phyloP scores from a whole-genome alignment of 2,797 vertebrate genomes.

The Poecilia picta region DNA sequence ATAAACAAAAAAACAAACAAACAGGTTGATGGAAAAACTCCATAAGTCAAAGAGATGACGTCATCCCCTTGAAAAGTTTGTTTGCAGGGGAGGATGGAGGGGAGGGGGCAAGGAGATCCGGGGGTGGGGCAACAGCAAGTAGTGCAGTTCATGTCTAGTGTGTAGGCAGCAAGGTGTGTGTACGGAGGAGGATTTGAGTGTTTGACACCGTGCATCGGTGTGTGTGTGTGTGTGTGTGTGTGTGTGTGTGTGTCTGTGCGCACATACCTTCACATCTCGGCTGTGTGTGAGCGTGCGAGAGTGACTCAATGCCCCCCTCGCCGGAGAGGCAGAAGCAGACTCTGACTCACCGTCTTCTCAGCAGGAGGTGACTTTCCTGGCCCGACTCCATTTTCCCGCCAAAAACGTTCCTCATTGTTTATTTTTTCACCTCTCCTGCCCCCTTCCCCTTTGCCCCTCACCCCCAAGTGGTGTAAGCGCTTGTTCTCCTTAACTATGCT shows the following conservation, averaged over 20 bases:
- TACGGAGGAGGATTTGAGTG: neutral
- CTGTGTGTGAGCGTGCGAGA: conserved; percentile 34
- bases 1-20: neutral
- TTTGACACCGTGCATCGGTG: conserved; percentile 14
- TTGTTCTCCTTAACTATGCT: conserved; percentile 13
- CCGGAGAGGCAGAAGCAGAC: conserved; percentile 39
- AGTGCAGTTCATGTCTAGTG: conserved; percentile 35
- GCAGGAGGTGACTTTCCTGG: conserved; percentile 52
- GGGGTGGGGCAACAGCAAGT: conserved; percentile 1
- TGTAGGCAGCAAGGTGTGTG: conserved; percentile 16
- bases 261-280: neutral
- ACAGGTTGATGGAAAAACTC: neutral
- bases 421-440: conserved; percentile 20
- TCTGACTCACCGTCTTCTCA: conserved; percentile 70
- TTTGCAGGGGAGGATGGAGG: conserved; percentile 3
- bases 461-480: conserved; percentile 14
- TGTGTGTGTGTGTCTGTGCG: conserved; percentile 29
- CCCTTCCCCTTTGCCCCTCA: too few relatives aligned
- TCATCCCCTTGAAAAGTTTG: conserved; percentile 43
- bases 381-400: conserved; percentile 72
- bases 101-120: neutral
- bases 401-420: conserved; percentile 57
- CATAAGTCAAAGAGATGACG: conserved; percentile 51
- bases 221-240: conserved; percentile 25
- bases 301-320: conserved; percentile 9